Evolutionary conservation across 2,113 vertebrate species (phyloP), one percentile per base, ranked within the genome.

Genomic region (Solea senegalensis): DNA sequence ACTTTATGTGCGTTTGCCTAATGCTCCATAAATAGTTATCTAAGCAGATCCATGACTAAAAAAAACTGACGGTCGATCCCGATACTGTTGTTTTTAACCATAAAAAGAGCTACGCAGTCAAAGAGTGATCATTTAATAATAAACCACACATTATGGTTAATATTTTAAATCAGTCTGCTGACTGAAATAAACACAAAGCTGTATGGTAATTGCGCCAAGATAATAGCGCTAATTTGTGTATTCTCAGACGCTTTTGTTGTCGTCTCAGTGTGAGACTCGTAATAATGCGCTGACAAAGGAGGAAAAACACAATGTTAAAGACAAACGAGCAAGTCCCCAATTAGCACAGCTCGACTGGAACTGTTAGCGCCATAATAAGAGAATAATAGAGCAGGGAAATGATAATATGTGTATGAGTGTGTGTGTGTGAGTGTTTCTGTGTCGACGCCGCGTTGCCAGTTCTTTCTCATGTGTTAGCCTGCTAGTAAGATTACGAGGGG

Each of bases 221-320:
- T 89, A 89, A 90, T 88, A 78, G 82, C 41, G 53, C 83, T 91
- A 91, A 92, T 92, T 92, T 91, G 89, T 88, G 86, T 87, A 88
- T 92, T 88, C 87, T 88, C 88, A 71, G 82, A 88, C 70, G 89
- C 86, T 88, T 90, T 91, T 90, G 86, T 91, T 92, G 85, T 93
- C 83, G 90, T 78, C 90, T 86, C 90, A 86, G 89, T 89, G 84
- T 88, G 86, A 90, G 85, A 89, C 82, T 87, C 80, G 85, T 89
- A 90, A 92, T 92, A 90, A 92, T 87, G 86, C 84, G 66, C 71
- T 74, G 69, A 74, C 76, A 84, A 80, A 81, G 76, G 66, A 75
- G 68, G 8, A 71, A 62, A 67, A 62, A 81, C 54, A 55, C 64
- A 88, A 86, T 88, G 86, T 84, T 89, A 89, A 92, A 89, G 89